Base-by-base conservation (phyloP, 2,888 invertebrate species). In the Lydus trimaculatus region DNA sequence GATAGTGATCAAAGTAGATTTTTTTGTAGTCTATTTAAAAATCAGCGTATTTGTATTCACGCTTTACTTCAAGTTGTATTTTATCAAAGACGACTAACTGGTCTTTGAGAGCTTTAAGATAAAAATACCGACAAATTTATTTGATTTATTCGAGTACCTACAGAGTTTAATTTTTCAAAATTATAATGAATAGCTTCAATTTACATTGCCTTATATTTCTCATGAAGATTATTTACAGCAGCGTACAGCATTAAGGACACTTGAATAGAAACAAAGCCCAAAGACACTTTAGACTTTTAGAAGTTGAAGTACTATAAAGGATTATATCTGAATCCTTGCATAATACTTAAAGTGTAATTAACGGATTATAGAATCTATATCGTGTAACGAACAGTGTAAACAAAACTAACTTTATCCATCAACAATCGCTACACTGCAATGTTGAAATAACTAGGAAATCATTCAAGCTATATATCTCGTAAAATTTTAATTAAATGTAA, bases 101-200 rank as follows among this genome's bases (percentile, higher is more conserved):
- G n/a, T 43, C n/a, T n/a, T 43, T 43, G 17, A 43, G 17, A 2
- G 43, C 43, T 43, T 17, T 2, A 36, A 36, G 36, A 31, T 31
- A 31, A 31, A 36, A 36, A 36, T 36, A 36, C 15, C 7, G 43
- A 17, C 48, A 3, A 48, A 48, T 48, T 48, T 48, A 9, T 48
- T 20, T 48, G 36, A 62, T 67, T 65, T 67, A 63, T 65, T 67
- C 58, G 33, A 58, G 59, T 65, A 59, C 13, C 31, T 33, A 11
- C 11, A 33, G 33, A 9, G 33, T 33, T 33, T 7, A 36, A 20
- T 23, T 52, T 52, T 25, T 52, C 52, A 13, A 52, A n/a, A 5
- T 25, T 23, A 25, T 52, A 52, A 25, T 13, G 52, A 4, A 9
- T 52, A 25, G 13, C 20, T 52, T 52, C 25, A 52, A 52, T 52